Percentiles rank a stretch among this genome's conserved stretches.
phyloP scores from a whole-genome alignment of 2,797 vertebrate genomes.

The Scolopax bukidnonensis region DNA sequence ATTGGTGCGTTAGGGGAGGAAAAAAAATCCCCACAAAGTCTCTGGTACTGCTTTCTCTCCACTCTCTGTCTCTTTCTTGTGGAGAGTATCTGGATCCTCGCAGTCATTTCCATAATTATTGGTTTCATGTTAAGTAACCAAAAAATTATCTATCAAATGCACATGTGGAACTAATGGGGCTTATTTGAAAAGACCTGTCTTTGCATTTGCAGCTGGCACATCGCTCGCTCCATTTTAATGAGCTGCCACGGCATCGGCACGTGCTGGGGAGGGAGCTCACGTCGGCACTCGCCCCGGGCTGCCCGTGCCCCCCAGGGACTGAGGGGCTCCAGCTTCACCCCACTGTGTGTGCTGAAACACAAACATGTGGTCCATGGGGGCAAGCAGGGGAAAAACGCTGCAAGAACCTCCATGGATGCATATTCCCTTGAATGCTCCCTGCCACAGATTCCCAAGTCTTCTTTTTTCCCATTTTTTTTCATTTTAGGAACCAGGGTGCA shows the following conservation, averaged over 20 bases:
- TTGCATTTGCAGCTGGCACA: slow-evolving; percentile 14
- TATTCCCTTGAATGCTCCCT: background rate
- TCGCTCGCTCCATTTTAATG: background rate
- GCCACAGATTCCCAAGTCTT: background rate
- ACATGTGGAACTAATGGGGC: slow-evolving; percentile 68
- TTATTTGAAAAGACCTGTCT: slow-evolving; percentile 48
- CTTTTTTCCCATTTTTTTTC: background rate
- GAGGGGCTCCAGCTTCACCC: background rate
- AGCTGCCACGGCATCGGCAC: background rate
- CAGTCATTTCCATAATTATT: slow-evolving; percentile 63
- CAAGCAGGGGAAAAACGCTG: background rate
- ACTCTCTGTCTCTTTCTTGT: background rate
- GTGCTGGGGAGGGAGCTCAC: background rate
- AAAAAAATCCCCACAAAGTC: background rate
- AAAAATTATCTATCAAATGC: slow-evolving; percentile 48
- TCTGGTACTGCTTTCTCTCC: background rate
- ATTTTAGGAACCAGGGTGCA: background rate
- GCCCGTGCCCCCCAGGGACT: accelerated
- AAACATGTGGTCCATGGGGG: accelerated
- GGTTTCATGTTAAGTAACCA: slow-evolving; percentile 37
- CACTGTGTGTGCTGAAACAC: accelerated
- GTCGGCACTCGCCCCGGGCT: accelerated
- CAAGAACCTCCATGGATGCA: background rate
- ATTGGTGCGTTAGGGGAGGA: background rate
- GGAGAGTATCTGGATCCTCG: background rate